Evolutionary conservation across 2,113 vertebrate species (phyloP), one percentile per base, ranked within the genome.

Genomic region (Blennius ocellaris): DNA sequence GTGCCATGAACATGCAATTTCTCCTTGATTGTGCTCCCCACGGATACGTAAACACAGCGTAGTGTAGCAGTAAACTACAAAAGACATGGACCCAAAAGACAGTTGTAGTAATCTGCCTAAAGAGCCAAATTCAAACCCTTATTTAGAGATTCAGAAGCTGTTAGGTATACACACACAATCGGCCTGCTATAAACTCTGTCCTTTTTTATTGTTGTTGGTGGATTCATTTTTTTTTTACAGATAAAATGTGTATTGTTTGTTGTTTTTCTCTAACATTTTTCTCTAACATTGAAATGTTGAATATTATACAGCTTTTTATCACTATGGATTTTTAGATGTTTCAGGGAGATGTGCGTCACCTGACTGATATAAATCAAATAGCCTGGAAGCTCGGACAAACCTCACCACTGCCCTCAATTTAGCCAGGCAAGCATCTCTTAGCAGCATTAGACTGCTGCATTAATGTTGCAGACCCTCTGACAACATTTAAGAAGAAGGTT

Each of bases 1-100:
- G 81, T 83, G 84, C 82, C 81, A 82, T 82, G 84, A 91, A 88
- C 90, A 90, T 90, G 89, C 82, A 88, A 92, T 92, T 90, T 91
- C 83, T 79, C 80, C 87, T 83, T 88, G 86, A 89, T 92, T 89
- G 84, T 84, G 74, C 84, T 84, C 80, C 85, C 86, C 48, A 53
- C 73, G 76, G 91, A 86, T 87, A 88, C 89, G 89, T 88, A 87
- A 91, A 87, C 84, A 82, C 87, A 83, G 73, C 86, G 80, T n/a
- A 88, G 83, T 54, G 62, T 80, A 83, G 77, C 73, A 78, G 80
- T 60, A 86, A 84, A 90, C 77, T 69, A 72, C 78, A 73, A 76
- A 77, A 84, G 77, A 88, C 83, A 78, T 78, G 80, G 68, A 70
- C 52, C 45, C 63, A 43, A 80, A 84, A 84, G 70, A 82, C 70